A percentile compares a stretch with the other conserved stretches of the same genome.
phyloP scores from a whole-genome alignment of 2,797 vertebrate genomes.

The Leptoclinus maculatus region DNA sequence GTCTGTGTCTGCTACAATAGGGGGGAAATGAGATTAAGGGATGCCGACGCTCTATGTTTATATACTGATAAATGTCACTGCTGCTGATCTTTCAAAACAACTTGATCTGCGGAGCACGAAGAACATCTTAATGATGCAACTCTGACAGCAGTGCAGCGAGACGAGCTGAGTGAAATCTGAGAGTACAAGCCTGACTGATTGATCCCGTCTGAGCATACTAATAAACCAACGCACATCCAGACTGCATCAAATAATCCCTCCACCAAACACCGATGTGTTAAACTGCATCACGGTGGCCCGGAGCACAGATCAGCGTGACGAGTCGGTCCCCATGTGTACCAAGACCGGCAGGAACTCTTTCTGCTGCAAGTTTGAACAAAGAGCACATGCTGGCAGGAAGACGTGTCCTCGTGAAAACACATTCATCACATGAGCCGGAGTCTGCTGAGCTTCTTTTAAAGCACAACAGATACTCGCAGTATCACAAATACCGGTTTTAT shows the following conservation, averaged over 20 bases:
- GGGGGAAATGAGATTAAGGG: background rate
- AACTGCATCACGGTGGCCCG: constrained; percentile 11
- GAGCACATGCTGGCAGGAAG: constrained; percentile 4
- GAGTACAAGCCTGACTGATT: constrained; percentile 41
- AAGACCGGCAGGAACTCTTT: constrained; percentile 23
- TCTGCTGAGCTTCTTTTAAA: background rate
- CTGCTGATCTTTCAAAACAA: constrained; percentile 18
- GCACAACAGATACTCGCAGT: background rate
- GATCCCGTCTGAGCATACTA: constrained; percentile 47
- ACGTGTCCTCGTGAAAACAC: background rate
- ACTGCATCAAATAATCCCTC: constrained; percentile 36
- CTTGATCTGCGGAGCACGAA: constrained; percentile 7
- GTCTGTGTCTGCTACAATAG: background rate
- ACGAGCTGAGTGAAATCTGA: constrained; percentile 26
- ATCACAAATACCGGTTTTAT: background rate
- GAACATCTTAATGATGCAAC: constrained; percentile 50
- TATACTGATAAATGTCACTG: constrained; percentile 5
- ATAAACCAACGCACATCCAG: constrained; percentile 27
- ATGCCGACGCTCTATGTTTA: background rate
- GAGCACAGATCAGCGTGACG: constrained; percentile 14
- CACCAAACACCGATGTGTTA: constrained; percentile 7
- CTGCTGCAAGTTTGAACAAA: constrained; percentile 17
- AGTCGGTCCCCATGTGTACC: background rate
- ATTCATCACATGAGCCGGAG: background rate
- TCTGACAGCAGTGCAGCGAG: constrained; percentile 29